Evolutionary conservation across 64 coral and sea anemone species (phyloP).

Genomic region (Acropora yongei): DNA sequence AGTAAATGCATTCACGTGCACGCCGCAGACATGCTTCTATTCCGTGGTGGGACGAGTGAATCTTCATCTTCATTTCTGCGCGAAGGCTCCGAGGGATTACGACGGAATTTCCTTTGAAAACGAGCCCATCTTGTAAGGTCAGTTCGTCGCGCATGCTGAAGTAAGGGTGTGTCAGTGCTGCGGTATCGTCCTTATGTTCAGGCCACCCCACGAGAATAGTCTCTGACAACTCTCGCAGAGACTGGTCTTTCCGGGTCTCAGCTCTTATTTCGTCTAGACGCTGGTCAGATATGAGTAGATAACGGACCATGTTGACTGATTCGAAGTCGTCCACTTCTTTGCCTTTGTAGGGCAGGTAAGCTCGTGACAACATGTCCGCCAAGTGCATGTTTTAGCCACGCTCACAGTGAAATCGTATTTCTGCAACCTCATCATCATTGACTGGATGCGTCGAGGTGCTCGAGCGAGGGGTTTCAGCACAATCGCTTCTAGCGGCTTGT

Average conservation of each 20-base stretch:
- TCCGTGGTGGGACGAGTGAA: background rate
- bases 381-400: constrained; percentile 50
- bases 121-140: too few species aligned
- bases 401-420: constrained; percentile 26
- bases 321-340: too few species aligned
- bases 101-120: too few species aligned
- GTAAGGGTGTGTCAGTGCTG: background rate
- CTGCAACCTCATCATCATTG: constrained; percentile 35
- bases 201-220: background rate
- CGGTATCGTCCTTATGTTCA: background rate
- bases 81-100: constrained; percentile 40
- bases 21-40: too few species aligned
- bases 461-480: background rate
- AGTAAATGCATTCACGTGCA: too few species aligned
- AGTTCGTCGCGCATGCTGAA: too few species aligned
- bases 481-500: constrained; percentile 50
- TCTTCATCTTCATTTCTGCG: constrained; percentile 1
- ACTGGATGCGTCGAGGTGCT: background rate
- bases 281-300: constrained; percentile 25
- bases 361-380: background rate
- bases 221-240: constrained; percentile 5
- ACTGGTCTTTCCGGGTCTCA: constrained; percentile 29
- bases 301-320: too few species aligned
- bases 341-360: constrained; percentile 6
- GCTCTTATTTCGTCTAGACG: constrained; percentile 20